Base-by-base conservation (phyloP, 2,888 invertebrate species). In the Gerris lacustris region DNA sequence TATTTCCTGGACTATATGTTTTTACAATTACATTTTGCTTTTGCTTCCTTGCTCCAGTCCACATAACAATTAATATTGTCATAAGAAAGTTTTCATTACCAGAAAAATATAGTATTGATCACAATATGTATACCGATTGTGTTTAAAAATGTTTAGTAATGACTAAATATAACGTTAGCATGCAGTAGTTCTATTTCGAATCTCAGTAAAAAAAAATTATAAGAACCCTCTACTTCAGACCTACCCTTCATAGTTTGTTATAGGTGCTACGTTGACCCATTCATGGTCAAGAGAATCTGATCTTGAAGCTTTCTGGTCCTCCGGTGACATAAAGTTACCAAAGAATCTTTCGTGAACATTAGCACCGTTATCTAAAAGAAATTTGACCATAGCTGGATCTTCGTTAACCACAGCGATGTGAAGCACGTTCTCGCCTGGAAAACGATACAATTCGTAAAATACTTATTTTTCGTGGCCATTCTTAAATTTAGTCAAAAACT, bases 381-480 rank as follows among this genome's bases (percentile, higher is more conserved):
- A 96, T 82, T 95, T 96, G 6, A 97, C 97, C 94, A 97, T 95
- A 0, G 94, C 89, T 0, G 96, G 95, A 79, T 99, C 98, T 80
- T 99, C 98, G 81, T 98, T 99, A 0, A 97, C 96, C 76, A 98
- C 96, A 5, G 97, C 96, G 80, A 98, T 95, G 79, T 99, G 99
- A 2, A 99, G 84, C 0, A 94, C 93, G 79, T 91, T 95, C 80
- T 97, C 97, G 2, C 96, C 93, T 90, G 71, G 62, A 77, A 73
- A 67, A 72, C 66, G 44, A n/a, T n/a, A 68, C 31, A 31, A 31
- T 31, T n/a, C 7, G 43, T 67, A 69, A 7, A 44, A 43, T 43
- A 31, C 31, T 69, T 18, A 11, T 63, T 44, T 45, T 47, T n/a
- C 17, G 43, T 31, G 64, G 17, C 64, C 11, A 1, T n/a, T n/a